Base-by-base conservation (phyloP, 2,797 vertebrate genomes). In the Euphonia xanthogaster region DNA sequence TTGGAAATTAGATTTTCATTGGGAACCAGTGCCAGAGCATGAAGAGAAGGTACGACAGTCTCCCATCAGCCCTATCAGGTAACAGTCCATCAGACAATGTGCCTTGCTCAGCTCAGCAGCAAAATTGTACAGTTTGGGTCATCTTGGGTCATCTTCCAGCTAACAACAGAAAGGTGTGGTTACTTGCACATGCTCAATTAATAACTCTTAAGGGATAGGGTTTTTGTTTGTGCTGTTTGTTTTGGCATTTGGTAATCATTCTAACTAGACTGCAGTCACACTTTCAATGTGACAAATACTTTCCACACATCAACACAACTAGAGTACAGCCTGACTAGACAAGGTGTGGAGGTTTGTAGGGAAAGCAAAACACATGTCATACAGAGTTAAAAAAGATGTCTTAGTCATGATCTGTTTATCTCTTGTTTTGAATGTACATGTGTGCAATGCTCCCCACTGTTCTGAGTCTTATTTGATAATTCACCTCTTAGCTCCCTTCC, bases 1-100 rank as follows among this genome's bases (percentile, higher is more conserved):
- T 85, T 99, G 99, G 99, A 99, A 98, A 82, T 98, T 99, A 83
- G 97, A 99, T 97, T 99, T 99, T 94, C 96, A 96, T 57, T 99
- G 99, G 99, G 98, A 98, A 67, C 96, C 96, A 21, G 71, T 98
- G 91, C 96, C 98, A 13, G 96, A 97, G 76, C 89, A 19, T 45
- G 97, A 98, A 85, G 96, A 96, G 75, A 97, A 97, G 86, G 96
- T 97, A 92, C 97, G 95, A 48, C 95, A 95, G 83, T 98, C 97
- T 82, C 97, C 98, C 81, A 85, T 98, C 94, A 97, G 97, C 78
- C 98, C 99, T 76, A 93, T 98, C 95, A 97, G 96, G 98, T 99
- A 98, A 98, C 97, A 82, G 42, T 93, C 72, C 44, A 48, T 58
- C 51, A 66, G 53, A 23, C 57, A 67, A 30, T 31, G 35, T 16